phyloP scores from a whole-genome alignment of 2,797 vertebrate genomes.

The Lacerta agilis region DNA sequence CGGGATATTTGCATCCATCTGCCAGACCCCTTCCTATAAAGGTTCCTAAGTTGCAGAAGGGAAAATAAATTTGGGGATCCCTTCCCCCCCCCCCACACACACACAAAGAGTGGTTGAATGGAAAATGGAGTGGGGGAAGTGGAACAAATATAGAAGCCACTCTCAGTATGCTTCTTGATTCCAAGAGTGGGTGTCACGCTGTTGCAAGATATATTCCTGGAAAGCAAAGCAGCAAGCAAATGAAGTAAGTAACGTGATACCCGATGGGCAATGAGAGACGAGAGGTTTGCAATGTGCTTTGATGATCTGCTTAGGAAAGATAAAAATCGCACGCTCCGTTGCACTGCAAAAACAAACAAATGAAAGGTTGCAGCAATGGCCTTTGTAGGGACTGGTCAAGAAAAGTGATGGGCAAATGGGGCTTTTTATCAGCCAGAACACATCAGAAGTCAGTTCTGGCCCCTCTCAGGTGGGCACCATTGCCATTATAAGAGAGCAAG shows the following conservation, averaged over 20 bases:
- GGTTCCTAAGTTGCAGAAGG: not conserved
- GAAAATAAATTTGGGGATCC: not conserved
- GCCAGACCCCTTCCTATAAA: not conserved
- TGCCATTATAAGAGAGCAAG: no score
- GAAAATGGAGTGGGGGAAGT: not conserved
- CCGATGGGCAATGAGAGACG: not conserved
- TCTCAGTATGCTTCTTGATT: not conserved
- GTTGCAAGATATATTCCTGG: not conserved
- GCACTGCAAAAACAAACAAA: not conserved
- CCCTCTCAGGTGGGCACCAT: no score
- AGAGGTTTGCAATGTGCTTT: not conserved
- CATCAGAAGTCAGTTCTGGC: no score
- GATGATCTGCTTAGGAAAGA: not conserved
- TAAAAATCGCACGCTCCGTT: not conserved
- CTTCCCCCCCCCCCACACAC: not conserved
- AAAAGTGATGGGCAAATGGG: not conserved
- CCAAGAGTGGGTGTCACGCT: not conserved
- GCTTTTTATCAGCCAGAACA: no score
- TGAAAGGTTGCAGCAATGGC: not conserved
- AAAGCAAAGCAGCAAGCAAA: slow-evolving; percentile 1
- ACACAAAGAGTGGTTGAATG: not conserved
- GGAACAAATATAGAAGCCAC: not conserved
- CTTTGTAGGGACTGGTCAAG: not conserved
- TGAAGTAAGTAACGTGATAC: not conserved
- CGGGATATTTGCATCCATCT: no score